A percentile compares a stretch with the other conserved stretches of the same genome.
These are phyloP conservation scores for Acipenser oxyrinchus DNA, from an alignment of 2,797 vertebrate genomes.

Conservation along the genomic window DNA sequence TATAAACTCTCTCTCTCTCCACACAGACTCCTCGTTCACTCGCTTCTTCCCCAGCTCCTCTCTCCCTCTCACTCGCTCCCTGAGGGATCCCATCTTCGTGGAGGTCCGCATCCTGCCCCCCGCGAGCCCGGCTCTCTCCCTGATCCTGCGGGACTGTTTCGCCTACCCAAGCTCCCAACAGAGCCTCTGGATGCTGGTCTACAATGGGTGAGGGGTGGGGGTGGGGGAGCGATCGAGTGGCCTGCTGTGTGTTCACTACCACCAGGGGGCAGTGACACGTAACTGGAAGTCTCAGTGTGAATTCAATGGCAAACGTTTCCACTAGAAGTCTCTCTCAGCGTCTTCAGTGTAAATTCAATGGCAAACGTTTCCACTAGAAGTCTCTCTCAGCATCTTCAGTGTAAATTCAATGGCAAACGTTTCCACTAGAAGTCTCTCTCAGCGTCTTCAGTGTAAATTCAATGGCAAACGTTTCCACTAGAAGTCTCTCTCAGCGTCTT, in stretches of 20 bases:
- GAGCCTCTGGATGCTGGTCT: slow-evolving; percentile 54
- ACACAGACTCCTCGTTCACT: slow-evolving; percentile 46
- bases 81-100: slow-evolving; percentile 37
- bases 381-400: no score
- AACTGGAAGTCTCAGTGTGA: no score
- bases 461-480: no score
- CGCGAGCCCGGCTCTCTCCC: slow-evolving; percentile 39
- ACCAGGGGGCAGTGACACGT: neutral
- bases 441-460: no score
- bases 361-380: no score
- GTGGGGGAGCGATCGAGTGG: no score
- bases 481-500: no score
- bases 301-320: no score
- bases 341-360: no score
- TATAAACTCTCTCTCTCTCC: neutral
- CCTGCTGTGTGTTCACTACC: neutral
- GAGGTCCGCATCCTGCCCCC: slow-evolving; percentile 47
- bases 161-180: slow-evolving; percentile 49
- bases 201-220: slow-evolving; percentile 18
- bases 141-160: slow-evolving; percentile 50
- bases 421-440: no score
- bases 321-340: no score
- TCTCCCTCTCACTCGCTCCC: slow-evolving; percentile 39
- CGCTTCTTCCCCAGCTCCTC: slow-evolving; percentile 41
- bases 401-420: no score